A percentile compares a stretch with the other conserved stretches of the same genome.
phyloP scores from a whole-genome alignment of 2,888 invertebrate species.

The Lottia gigantea region DNA sequence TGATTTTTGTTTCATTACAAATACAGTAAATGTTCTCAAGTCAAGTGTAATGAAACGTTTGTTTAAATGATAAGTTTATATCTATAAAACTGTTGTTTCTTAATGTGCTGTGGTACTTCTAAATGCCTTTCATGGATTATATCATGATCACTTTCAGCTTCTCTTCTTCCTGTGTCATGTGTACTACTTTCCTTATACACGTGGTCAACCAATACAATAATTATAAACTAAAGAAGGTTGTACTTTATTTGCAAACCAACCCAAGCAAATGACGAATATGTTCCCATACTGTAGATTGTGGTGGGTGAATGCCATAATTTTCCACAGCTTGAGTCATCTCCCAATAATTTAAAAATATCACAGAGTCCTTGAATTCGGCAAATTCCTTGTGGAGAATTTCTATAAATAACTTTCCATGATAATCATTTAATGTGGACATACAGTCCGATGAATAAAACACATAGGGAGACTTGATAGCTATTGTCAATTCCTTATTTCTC shows the following conservation, averaged over 20 bases:
- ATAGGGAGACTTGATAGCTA: neutral
- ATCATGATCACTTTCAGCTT: too few relatives aligned
- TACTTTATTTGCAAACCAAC: neutral
- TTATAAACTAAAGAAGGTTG: too few relatives aligned
- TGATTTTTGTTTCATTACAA: too few relatives aligned
- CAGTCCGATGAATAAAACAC: neutral
- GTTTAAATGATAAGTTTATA: too few relatives aligned
- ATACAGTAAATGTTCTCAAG: too few relatives aligned
- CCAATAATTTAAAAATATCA: neutral
- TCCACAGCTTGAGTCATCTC: neutral
- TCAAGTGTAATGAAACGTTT: too few relatives aligned
- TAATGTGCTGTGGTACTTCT: too few relatives aligned
- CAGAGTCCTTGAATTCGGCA: neutral
- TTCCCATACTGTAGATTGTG: neutral
- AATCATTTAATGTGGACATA: neutral
- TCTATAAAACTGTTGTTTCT: too few relatives aligned
- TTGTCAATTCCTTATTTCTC: neutral
- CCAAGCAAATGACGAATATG: neutral
- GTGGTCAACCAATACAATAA: too few relatives aligned
- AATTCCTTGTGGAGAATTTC: neutral
- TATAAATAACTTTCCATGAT: neutral
- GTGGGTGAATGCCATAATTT: neutral
- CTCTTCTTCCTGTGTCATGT: too few relatives aligned
- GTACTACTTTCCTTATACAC: too few relatives aligned
- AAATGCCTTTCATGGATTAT: too few relatives aligned